Percentiles rank a stretch among this genome's conserved stretches.
Evolutionary conservation across 2,888 invertebrate genomes (phyloP).

Genomic region (Macrophya alboannulata): DNA sequence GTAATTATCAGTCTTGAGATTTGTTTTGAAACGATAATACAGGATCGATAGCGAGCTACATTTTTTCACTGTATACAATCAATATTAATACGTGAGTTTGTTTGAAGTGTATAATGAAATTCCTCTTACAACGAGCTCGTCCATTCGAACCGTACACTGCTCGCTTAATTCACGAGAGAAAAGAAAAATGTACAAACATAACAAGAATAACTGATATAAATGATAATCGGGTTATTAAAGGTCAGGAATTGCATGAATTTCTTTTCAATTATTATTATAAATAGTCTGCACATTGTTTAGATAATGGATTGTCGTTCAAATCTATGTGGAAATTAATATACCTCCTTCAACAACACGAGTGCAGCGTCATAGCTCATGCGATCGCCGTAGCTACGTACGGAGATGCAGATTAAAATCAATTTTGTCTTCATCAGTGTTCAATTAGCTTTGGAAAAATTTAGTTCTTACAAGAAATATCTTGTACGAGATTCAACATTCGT

Average conservation of each 20-base stretch:
- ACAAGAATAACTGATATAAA: slow-evolving; percentile 22
- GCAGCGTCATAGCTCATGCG: not conserved
- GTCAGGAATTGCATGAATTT: slow-evolving; percentile 11
- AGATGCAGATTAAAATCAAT: not conserved
- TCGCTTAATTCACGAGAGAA: not conserved
- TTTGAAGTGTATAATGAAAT: not conserved
- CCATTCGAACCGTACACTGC: not conserved
- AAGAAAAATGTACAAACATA: not conserved
- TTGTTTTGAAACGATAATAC: not conserved
- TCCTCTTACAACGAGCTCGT: not conserved
- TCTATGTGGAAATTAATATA: not conserved
- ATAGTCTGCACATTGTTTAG: not conserved
- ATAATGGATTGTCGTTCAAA: slow-evolving; percentile 10
- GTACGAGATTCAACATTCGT: not conserved
- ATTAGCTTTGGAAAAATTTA: not conserved
- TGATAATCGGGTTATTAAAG: slow-evolving; percentile 8
- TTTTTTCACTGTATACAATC: not conserved
- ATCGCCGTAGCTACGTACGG: not conserved
- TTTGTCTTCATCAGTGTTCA: not conserved
- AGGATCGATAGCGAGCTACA: not conserved
- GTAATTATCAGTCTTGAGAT: not conserved
- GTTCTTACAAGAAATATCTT: not conserved
- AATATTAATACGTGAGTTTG: not conserved
- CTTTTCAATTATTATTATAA: slow-evolving; percentile 17
- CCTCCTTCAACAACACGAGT: not conserved